These are phyloP conservation scores for Polymixis lichenea DNA, from an alignment of 2,888 invertebrate genomes.

Conservation along the genomic window DNA sequence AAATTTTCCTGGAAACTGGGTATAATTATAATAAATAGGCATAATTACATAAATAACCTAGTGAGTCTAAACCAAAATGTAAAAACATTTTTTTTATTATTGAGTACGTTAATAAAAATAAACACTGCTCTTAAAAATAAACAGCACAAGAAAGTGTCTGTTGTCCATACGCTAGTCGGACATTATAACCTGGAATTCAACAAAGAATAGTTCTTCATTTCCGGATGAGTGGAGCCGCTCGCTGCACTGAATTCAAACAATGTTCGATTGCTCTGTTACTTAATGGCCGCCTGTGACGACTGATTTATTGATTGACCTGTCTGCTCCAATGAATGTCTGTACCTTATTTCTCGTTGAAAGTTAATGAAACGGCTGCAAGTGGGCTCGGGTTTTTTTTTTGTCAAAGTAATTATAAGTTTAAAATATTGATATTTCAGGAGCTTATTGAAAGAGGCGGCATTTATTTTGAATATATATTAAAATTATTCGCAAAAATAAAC, in stretches of 20 bases:
- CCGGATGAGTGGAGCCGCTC: conserved; percentile 55
- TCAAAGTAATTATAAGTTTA: too few relatives aligned
- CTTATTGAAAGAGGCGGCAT: neutral
- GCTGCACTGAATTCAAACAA: conserved; percentile 66
- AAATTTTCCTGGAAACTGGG: neutral
- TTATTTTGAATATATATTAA: neutral
- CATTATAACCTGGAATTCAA: conserved; percentile 55
- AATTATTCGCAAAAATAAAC: neutral
- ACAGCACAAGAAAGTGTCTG: conserved; percentile 20
- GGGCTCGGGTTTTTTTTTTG: neutral
- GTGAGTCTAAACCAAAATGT: neutral
- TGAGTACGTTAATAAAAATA: neutral
- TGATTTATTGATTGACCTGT: conserved; percentile 69
- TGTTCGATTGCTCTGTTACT: conserved; percentile 67
- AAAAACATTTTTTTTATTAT: too few relatives aligned
- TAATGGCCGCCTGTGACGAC: conserved; percentile 63
- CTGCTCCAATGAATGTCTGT: conserved; percentile 43
- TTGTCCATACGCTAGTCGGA: conserved; percentile 11
- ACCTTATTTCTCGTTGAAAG: conserved; percentile 49
- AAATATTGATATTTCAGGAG: too few relatives aligned
- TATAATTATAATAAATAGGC: neutral
- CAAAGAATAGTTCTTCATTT: conserved; percentile 66
- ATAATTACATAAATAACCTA: neutral
- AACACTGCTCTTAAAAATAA: neutral
- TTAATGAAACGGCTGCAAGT: conserved; percentile 33